These are phyloP conservation scores for Epizoanthus ramosus DNA, from an alignment of 92 coral and sea anemone species.

Conservation along the genomic window DNA sequence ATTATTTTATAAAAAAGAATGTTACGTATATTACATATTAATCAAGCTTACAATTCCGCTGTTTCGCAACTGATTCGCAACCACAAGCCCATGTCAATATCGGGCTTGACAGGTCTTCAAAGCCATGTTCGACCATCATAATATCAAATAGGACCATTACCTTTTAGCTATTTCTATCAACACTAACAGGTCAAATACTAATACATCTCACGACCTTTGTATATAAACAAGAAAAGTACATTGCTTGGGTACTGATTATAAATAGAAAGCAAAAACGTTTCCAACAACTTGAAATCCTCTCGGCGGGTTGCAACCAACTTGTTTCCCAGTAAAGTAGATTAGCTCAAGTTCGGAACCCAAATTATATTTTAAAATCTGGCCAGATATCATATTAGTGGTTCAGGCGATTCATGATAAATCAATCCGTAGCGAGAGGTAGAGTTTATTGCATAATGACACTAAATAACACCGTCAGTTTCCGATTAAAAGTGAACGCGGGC, in stretches of 20 bases:
- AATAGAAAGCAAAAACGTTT: not conserved
- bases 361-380: not conserved
- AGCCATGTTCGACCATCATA: not conserved
- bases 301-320: slow-evolving; percentile 9
- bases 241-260: not conserved
- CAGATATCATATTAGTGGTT: not conserved
- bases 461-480: not conserved
- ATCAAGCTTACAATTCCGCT: not conserved
- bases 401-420: not conserved
- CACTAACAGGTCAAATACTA: not conserved
- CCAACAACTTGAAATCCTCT: not conserved
- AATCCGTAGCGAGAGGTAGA: not conserved
- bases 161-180: not conserved
- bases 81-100: not conserved
- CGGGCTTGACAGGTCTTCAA: slow-evolving; percentile 4
- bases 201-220: too few relatives aligned
- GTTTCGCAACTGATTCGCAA: not conserved
- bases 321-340: slow-evolving; percentile 24
- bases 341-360: slow-evolving; percentile 22
- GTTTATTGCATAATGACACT: not conserved
- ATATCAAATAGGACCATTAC: not conserved
- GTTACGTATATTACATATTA: not conserved
- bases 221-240: not conserved
- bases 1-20: slow-evolving; percentile 3
- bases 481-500: slow-evolving; percentile 18